phyloP scores from a whole-genome alignment of 2,113 vertebrate genomes.

The Hystrix brachyura region DNA sequence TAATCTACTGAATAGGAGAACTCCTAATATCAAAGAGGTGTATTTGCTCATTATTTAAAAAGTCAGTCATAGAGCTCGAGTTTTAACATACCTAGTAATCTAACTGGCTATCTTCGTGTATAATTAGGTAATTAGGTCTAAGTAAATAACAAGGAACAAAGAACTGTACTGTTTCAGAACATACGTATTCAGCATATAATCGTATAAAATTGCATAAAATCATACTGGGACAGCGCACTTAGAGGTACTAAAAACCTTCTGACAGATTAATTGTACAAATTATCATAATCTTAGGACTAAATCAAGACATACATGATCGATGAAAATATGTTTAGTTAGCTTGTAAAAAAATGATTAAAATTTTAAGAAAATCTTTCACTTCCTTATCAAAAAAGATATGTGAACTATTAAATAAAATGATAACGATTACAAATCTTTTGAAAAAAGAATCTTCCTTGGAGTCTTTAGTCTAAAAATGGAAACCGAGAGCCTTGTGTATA shows the following conservation, averaged over 20 bases:
- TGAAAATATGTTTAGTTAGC: background rate
- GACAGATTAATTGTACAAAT: background rate
- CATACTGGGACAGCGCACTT: background rate
- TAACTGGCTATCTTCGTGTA: background rate
- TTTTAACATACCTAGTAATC: constrained; percentile 23
- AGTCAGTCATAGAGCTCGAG: background rate
- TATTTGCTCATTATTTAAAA: background rate
- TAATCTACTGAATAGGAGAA: background rate
- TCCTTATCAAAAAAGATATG: background rate
- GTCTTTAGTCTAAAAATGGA: constrained; percentile 3
- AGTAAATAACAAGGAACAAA: background rate
- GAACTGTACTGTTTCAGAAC: background rate
- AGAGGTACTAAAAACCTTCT: background rate
- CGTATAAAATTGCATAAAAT: background rate
- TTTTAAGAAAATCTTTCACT: background rate
- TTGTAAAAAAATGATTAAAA: background rate
- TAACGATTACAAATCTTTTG: background rate
- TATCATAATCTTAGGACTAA: background rate
- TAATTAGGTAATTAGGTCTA: constrained; percentile 47
- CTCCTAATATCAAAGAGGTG: background rate
- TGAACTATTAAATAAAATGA: constrained; percentile 1
- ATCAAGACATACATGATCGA: no score
- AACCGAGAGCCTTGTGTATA: constrained; percentile 13
- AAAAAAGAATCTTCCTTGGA: background rate
- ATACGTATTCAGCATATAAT: constrained; percentile 15